Evolutionary conservation across 2,888 invertebrate species (phyloP), one percentile per base, ranked within the genome.

Genomic region (Plutella xylostella): DNA sequence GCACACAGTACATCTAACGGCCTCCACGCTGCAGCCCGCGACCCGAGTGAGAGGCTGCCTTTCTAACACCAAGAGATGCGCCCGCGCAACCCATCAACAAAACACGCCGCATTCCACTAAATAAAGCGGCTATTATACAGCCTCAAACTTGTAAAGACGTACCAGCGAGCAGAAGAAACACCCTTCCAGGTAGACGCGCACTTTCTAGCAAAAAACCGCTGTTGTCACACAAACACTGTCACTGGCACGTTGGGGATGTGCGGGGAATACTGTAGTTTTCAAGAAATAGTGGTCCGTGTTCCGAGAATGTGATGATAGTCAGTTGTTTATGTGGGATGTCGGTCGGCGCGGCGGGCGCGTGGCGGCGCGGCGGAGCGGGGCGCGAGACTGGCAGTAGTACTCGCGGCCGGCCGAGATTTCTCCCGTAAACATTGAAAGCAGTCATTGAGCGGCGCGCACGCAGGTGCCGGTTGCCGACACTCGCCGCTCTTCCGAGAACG

Each of bases 381-480:
- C 72, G 67, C 67, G 66, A 34, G 55, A 65, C 66, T 65, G 61
- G 56, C 60, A 49, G 55, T 47, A 46, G 22, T 12, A 18, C 15
- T 4, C 35, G 43, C 40, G 40, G 25, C 77, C 77, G 79, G 78
- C 61, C 42, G 66, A 71, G 80, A 80, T 82, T 82, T 82, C 82
- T 80, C 82, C 78, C 77, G 78, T 77, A 74, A 73, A 74, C 79
- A 79, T 70, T 43, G 35, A 79, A 82, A 80, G 77, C 79, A 68
- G 76, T 72, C 74, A 72, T 72, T 61, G 55, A 65, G 64, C 75
- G 68, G 71, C 73, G 67, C 68, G 72, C n/a, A 72, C 68, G 67
- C 65, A 64, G 63, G 61, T 55, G 58, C 56, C 59, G 30, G 20
- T 34, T 41, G 41, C 17, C 25, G 19, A 19, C 30, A 30, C n/a